These are phyloP conservation scores for Icerya purchasi DNA, from an alignment of 2,888 invertebrate genomes.

Conservation along the genomic window DNA sequence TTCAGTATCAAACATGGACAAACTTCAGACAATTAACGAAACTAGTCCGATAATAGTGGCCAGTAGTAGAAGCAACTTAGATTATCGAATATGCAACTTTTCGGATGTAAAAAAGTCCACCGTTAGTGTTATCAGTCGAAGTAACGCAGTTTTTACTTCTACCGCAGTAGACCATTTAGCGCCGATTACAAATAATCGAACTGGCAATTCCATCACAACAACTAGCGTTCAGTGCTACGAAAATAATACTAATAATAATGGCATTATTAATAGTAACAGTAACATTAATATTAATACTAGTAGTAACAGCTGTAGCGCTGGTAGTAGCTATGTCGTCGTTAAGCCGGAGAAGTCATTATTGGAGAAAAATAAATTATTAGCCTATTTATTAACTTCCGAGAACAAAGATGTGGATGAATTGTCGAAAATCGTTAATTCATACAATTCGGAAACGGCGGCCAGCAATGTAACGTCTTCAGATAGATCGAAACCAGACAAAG, in stretches of 20 bases:
- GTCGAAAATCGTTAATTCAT: background rate
- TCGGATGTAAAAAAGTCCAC: too few species aligned
- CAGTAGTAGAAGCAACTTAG: too few species aligned
- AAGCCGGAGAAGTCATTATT: background rate
- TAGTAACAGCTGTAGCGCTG: background rate
- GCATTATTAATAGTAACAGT: background rate
- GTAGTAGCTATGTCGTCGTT: background rate
- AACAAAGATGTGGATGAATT: background rate
- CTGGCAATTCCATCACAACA: too few species aligned
- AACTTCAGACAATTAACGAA: too few species aligned
- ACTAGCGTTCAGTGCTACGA: background rate
- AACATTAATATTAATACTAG: background rate
- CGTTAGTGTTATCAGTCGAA: too few species aligned
- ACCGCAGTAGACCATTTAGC: too few species aligned
- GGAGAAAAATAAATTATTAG: background rate
- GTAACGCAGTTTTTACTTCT: too few species aligned
- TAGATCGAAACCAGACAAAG: background rate
- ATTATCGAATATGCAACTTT: too few species aligned
- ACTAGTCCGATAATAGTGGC: too few species aligned
- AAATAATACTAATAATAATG: background rate
- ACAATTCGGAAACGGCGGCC: background rate
- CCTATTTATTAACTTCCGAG: background rate
- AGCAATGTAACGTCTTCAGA: background rate
- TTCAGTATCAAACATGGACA: too few species aligned
- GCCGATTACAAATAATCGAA: too few species aligned